These are phyloP conservation scores for Setophaga coronata DNA, from an alignment of 2,113 vertebrate genomes.

Conservation along the genomic window DNA sequence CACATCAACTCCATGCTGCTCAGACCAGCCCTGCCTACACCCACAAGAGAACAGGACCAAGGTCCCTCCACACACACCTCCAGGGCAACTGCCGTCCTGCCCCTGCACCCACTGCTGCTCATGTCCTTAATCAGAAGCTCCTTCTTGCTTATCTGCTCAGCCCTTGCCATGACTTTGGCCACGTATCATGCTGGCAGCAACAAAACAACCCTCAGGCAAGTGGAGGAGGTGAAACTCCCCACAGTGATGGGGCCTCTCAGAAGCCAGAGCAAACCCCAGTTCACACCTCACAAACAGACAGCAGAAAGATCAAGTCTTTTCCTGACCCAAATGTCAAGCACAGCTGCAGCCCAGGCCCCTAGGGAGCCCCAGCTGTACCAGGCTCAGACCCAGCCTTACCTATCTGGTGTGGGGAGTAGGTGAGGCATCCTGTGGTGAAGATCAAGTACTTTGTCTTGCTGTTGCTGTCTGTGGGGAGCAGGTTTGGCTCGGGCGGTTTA, in stretches of 20 bases:
- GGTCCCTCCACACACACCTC: not conserved
- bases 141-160: not conserved
- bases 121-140: not conserved
- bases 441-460: slow-evolving; percentile 90
- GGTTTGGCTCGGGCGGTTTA: slow-evolving; percentile 72
- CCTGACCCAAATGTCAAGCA: accelerated
- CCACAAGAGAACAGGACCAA: not conserved
- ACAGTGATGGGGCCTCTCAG: not conserved
- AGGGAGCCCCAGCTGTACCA: not conserved
- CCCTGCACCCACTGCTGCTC: not conserved
- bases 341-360: not conserved
- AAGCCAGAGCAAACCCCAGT: not conserved
- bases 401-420: slow-evolving; percentile 96
- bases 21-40: not conserved
- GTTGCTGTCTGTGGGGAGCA: slow-evolving; percentile 47
- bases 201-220: not conserved
- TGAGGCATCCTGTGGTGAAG: slow-evolving; percentile 97
- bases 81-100: not conserved
- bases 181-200: not conserved
- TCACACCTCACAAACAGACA: not conserved
- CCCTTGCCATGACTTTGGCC: not conserved
- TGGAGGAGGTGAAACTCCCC: not conserved
- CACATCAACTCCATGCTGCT: not conserved
- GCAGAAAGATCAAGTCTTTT: not conserved
- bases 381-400: slow-evolving; percentile 71